phyloP scores from a whole-genome alignment of 2,113 vertebrate species.

The Chaenocephalus aceratus region DNA sequence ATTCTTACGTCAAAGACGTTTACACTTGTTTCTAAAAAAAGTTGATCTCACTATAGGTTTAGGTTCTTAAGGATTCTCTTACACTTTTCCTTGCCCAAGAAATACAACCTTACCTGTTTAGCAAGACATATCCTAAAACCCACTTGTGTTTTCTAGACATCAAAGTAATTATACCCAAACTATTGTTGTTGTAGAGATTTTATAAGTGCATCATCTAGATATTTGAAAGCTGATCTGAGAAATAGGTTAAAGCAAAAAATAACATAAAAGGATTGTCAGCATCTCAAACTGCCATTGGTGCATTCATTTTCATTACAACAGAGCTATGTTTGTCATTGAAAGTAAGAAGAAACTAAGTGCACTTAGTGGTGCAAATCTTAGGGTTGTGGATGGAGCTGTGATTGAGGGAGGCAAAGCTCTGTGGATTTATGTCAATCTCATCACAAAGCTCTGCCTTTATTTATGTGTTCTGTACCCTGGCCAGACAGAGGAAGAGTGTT shows the following conservation, averaged over 20 bases:
- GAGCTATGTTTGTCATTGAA: no score
- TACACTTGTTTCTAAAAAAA: neutral
- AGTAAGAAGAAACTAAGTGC: no score
- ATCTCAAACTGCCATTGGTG: neutral
- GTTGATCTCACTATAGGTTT: neutral
- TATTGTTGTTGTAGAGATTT: neutral
- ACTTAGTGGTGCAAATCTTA: no score
- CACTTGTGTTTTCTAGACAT: neutral
- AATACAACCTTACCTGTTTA: neutral
- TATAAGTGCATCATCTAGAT: no score
- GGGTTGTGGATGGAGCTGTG: neutral
- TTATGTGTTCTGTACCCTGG: conserved; percentile 32
- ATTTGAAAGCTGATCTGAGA: neutral
- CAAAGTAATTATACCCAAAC: neutral
- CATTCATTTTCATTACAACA: neutral
- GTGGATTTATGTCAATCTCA: conserved; percentile 58
- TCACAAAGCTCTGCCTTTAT: conserved; percentile 46
- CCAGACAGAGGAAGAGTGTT: neutral
- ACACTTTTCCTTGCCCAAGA: no score
- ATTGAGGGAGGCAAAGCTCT: conserved; percentile 2
- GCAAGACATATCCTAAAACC: neutral
- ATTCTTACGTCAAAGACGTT: neutral
- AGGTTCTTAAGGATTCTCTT: neutral
- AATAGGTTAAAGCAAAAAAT: neutral
- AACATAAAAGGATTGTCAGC: no score